These are phyloP conservation scores for Vidua macroura DNA, from an alignment of 2,113 vertebrate species.

Conservation along the genomic window DNA sequence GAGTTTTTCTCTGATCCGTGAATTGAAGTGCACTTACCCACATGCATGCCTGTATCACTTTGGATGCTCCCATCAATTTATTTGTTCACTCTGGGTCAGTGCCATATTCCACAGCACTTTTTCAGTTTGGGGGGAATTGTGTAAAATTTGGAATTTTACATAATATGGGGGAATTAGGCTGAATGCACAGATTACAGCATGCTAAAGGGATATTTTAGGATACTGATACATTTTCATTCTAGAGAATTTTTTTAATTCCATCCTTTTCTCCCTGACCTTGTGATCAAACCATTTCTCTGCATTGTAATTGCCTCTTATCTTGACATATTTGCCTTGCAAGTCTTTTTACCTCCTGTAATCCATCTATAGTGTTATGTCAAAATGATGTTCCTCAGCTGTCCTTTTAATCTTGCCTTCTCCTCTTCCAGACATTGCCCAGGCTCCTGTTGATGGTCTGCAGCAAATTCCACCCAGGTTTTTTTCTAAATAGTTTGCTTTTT, in stretches of 20 bases:
- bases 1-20: neutral
- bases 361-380: neutral
- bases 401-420: neutral
- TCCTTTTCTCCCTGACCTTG: neutral
- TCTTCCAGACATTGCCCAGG: neutral
- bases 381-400: neutral
- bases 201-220: neutral
- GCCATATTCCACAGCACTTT: neutral
- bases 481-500: neutral
- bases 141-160: neutral
- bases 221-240: neutral
- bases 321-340: neutral
- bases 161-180: neutral
- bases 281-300: neutral
- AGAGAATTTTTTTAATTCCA: neutral
- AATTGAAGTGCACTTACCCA: neutral
- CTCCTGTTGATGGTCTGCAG: neutral
- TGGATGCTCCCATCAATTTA: neutral
- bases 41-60: rapidly evolving
- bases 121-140: neutral
- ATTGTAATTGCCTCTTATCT: neutral
- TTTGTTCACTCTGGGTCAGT: neutral
- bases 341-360: neutral
- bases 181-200: neutral
- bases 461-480: neutral